Evolutionary conservation across 2,888 invertebrate species (phyloP).

Genomic region (Sipunculus nudus): DNA sequence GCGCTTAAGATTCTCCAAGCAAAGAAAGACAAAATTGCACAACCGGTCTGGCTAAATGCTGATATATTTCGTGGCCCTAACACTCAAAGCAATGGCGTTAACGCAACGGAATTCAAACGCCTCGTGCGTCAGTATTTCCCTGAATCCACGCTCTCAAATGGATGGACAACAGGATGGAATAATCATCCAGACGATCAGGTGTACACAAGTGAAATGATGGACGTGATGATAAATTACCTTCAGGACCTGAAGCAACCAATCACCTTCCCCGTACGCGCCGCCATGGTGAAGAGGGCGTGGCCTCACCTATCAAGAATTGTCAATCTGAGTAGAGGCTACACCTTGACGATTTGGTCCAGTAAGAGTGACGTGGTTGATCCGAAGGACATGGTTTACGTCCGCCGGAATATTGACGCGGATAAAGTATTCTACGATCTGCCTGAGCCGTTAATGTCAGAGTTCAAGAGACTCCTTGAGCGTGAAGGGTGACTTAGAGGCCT

Average conservation of each 20-base stretch:
- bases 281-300: constrained; percentile 75
- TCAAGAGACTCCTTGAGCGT: too few relatives aligned
- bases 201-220: constrained; percentile 72
- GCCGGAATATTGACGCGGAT: constrained; percentile 75
- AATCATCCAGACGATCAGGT: constrained; percentile 61
- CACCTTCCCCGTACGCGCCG: constrained; percentile 83
- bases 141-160: constrained; percentile 78
- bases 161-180: constrained; percentile 85
- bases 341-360: constrained; percentile 84
- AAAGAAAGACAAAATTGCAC: constrained; percentile 31
- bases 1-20: constrained; percentile 51
- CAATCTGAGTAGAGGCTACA: constrained; percentile 70
- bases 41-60: constrained; percentile 86
- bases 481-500: too few relatives aligned
- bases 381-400: constrained; percentile 74
- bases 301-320: constrained; percentile 74
- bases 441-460: constrained; percentile 7
- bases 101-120: constrained; percentile 74
- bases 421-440: constrained; percentile 84
- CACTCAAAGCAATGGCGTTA: constrained; percentile 71
- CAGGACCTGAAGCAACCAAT: constrained; percentile 74
- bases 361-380: constrained; percentile 76
- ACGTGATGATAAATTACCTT: constrained; percentile 55
- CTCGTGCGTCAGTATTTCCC: constrained; percentile 72
- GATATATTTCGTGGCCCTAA: constrained; percentile 84